Base-by-base conservation (phyloP, 2,113 vertebrate species). In the Choloepus hoffmanni region DNA sequence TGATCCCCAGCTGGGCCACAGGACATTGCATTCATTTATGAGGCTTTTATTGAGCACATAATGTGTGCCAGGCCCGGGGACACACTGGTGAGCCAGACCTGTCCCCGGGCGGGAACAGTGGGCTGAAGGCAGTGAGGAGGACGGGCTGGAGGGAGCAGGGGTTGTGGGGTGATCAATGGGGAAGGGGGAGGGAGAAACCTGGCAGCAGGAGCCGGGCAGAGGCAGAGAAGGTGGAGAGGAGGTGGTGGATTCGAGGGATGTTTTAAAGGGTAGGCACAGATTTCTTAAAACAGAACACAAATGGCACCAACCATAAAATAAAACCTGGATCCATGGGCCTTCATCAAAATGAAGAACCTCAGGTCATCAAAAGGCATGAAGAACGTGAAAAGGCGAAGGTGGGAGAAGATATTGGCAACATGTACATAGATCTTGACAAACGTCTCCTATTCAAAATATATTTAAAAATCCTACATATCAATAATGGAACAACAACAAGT, bases 1-100 rank as follows among this genome's bases (percentile, higher is more conserved):
- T 97, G 95, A 78, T 97, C 97, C 95, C 96, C 98, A 98, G 98
- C 98, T 98, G 98, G 97, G 45, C 79, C 90, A 53, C 0, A 72
- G 97, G 97, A 94, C 97, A 94, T 12, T n/a, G 95, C 50, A 88
- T 78, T 85, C 85, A 40, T 95, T 81, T 36, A 68, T 28, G 90
- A 40, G 77, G 55, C 1, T 89, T 92, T 95, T 92, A 86, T 60
- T 95, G 86, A 95, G 91, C 93, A 96, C 83, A 96, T 96, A 95
- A 85, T 88, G 36, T 3, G 12, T 24, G 93, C 62, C 95, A 82
- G 96, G 91, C 86, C n/a, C 4, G 0, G 83, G 40, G 48, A 16
- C 62, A 15, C 40, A 4, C 21, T 11, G 50, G 78, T 0, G 86
- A 81, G 58, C 30, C 83, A 58, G 90, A 14, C 11, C 43, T 23